phyloP scores from a whole-genome alignment of 2,113 vertebrate genomes.

The Bos indicus region DNA sequence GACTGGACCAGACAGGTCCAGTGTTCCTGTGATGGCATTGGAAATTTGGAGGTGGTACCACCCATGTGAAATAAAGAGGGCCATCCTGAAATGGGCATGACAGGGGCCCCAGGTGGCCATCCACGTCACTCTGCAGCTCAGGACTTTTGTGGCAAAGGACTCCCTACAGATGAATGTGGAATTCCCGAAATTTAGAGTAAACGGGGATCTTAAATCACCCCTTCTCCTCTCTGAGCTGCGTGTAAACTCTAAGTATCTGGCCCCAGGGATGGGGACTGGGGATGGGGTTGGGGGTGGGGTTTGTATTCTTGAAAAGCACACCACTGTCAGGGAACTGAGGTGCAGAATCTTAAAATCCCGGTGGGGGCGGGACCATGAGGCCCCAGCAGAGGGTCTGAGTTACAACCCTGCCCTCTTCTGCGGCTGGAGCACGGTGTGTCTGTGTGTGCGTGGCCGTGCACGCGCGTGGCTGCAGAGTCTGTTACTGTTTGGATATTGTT shows the following conservation, averaged over 20 bases:
- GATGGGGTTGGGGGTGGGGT: neutral
- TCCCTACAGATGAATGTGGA: neutral
- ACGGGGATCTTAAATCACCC: neutral
- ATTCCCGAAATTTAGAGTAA: neutral
- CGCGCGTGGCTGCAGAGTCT: neutral
- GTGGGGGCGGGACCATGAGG: fast-evolving
- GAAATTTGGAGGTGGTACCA: neutral
- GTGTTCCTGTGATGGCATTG: neutral
- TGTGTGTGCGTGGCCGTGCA: fast-evolving
- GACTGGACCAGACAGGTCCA: neutral
- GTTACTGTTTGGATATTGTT: neutral
- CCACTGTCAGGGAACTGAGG: neutral
- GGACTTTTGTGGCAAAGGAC: neutral
- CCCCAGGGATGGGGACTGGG: neutral
- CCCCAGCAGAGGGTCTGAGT: neutral
- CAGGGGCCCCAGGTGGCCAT: neutral
- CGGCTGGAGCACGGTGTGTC: fast-evolving
- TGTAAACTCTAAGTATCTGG: neutral
- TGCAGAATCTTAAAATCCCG: neutral
- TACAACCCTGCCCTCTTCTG: neutral
- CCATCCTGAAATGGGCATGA: neutral
- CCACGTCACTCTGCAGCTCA: neutral
- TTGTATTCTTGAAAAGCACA: neutral
- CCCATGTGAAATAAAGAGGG: neutral
- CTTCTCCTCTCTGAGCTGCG: neutral